Evolutionary conservation across 2,888 invertebrate species (phyloP).

Genomic region (Dermolepida albohirtum): DNA sequence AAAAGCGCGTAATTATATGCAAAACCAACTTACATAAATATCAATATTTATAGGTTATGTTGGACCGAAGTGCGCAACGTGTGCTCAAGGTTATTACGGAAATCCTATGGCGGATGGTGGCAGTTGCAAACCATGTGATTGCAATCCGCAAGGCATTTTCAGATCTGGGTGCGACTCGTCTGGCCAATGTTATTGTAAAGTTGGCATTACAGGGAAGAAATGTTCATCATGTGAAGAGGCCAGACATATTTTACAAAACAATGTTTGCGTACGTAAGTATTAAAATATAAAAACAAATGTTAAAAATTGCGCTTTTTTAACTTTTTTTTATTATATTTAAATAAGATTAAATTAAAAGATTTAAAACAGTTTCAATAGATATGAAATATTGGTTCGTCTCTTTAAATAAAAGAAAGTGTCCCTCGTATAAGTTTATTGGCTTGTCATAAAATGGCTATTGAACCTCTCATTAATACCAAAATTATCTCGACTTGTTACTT

Average conservation of each 20-base stretch:
- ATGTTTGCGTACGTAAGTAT: slow-evolving; percentile 76
- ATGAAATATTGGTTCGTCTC: too few species aligned
- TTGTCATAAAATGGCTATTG: too few species aligned
- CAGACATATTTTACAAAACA: slow-evolving; percentile 79
- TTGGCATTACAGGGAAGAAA: slow-evolving; percentile 82
- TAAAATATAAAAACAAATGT: not conserved
- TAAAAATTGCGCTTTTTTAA: too few species aligned
- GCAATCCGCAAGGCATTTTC: slow-evolving; percentile 82
- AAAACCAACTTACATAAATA: too few species aligned
- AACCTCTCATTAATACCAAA: too few species aligned
- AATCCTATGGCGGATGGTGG: slow-evolving; percentile 71
- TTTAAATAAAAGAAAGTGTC: too few species aligned
- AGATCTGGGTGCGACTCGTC: slow-evolving; percentile 76
- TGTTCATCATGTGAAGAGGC: slow-evolving; percentile 83
- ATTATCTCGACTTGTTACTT: too few species aligned
- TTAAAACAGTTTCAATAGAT: too few species aligned
- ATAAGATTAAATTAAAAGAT: too few species aligned
- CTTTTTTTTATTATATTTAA: too few species aligned
- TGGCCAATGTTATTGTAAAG: slow-evolving; percentile 86
- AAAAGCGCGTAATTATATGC: too few species aligned
- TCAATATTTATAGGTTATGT: slow-evolving; percentile 75
- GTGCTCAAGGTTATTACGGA: slow-evolving; percentile 90
- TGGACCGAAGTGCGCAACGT: slow-evolving; percentile 78
- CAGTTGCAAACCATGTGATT: slow-evolving; percentile 89
- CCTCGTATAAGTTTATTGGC: too few species aligned